Evolutionary conservation across 2,888 invertebrate genomes (phyloP), one percentile per base, ranked within the genome.

Genomic region (Dynastes tityus): DNA sequence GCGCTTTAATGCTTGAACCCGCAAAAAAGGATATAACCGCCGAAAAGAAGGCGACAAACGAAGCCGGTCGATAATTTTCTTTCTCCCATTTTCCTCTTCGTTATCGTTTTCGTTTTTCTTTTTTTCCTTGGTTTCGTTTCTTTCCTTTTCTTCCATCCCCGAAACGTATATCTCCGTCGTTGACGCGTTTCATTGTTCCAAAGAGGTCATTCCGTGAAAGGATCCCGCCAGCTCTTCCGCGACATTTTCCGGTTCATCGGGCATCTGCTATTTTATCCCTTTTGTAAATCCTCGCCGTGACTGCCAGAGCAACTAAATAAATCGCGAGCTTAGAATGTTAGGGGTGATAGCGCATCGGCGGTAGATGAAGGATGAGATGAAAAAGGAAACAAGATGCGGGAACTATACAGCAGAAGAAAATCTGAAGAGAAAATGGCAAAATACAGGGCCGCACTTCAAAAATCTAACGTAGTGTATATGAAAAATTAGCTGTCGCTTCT

Each of bases 181-280:
- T 68, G 68, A 68, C 68, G 68, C 68, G 68, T 68, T 68, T 68
- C 73, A 73, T 58, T 73, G 58, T 73, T 73, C 73, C 58, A 68
- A 68, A 68, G 68, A 51, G 68, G 53, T 68, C 68, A 68, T 68
- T 68, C 68, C 68, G 68, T 68, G 73, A 73, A 73, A 73, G 58
- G 73, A 58, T 58, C 27, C 73, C 40, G 40, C 40, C 40, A 58
- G 40, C 73, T 58, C 73, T 73, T 73, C 58, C 58, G 73, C 58
- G 73, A 73, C 73, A 73, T 73, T 73, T 73, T 73, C 73, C 73
- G 73, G 37, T 73, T 73, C 73, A 73, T 73, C 73, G 40, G 73
- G 55, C 73, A 73, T 73, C 73, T 73, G 73, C 73, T 73, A 73
- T 73, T 73, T 73, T 58, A 73, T 73, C 73, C 73, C 73, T 58